These are phyloP conservation scores for Chydorus sphaericus DNA, from an alignment of 2,888 invertebrate species.

Conservation along the genomic window DNA sequence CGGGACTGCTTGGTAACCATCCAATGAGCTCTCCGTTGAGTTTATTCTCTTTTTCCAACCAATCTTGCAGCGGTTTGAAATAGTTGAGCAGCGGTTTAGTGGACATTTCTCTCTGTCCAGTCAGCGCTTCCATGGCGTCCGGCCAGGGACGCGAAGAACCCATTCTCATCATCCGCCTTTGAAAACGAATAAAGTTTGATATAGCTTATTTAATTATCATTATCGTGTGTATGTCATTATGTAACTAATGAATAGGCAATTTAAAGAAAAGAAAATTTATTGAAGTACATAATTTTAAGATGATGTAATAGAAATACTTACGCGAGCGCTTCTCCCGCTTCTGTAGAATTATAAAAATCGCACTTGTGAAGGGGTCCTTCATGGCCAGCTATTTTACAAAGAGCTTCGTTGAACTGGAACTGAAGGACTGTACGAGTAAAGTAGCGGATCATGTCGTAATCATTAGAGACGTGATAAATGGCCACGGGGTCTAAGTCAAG, in stretches of 20 bases:
- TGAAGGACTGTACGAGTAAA: conserved; percentile 34
- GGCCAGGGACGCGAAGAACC: conserved; percentile 36
- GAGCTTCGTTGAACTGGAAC: conserved; percentile 34
- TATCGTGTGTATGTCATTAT: background rate
- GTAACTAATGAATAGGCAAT: too few relatives aligned
- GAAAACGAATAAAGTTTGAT: background rate
- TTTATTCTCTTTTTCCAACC: conserved; percentile 31
- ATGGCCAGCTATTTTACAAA: conserved; percentile 31
- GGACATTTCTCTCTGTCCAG: conserved; percentile 30
- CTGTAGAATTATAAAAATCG: conserved; percentile 31
- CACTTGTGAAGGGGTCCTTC: conserved; percentile 24
- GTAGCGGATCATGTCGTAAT: conserved; percentile 28
- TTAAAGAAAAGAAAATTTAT: too few relatives aligned
- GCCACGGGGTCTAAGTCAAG: conserved; percentile 22
- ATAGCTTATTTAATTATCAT: background rate
- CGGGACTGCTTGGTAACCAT: too few relatives aligned
- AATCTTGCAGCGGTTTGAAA: conserved; percentile 33
- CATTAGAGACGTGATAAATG: conserved; percentile 23
- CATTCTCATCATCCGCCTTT: conserved; percentile 28
- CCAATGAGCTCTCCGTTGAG: conserved; percentile 28
- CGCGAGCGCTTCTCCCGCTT: conserved; percentile 28
- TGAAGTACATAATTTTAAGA: too few relatives aligned
- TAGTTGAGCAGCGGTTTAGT: conserved; percentile 33
- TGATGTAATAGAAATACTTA: too few relatives aligned
- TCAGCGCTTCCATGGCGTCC: conserved; percentile 32